phyloP scores from a whole-genome alignment of 2,888 invertebrate species.

The Xestia rhomboidea region DNA sequence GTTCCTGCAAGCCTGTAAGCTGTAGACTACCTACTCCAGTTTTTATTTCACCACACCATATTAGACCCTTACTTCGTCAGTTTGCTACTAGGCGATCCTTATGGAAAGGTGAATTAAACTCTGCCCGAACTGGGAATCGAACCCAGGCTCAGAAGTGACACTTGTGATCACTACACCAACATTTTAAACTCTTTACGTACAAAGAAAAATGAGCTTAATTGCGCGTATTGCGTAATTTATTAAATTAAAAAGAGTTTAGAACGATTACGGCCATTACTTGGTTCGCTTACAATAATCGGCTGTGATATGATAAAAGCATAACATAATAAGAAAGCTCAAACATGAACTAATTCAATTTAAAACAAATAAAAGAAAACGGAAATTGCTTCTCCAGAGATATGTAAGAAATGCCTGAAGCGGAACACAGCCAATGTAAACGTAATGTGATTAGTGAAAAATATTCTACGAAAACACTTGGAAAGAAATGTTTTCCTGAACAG shows the following conservation, averaged over 20 bases:
- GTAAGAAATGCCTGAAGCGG: constrained; percentile 25
- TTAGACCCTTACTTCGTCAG: neutral
- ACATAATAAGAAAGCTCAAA: neutral
- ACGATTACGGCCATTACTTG: neutral
- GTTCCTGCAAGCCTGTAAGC: neutral
- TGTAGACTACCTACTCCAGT: neutral
- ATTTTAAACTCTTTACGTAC: neutral
- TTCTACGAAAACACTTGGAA: constrained; percentile 6
- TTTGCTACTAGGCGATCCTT: neutral
- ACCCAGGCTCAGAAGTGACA: neutral
- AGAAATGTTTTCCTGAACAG: neutral
- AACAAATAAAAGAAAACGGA: constrained; percentile 30
- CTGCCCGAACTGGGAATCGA: neutral
- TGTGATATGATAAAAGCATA: neutral
- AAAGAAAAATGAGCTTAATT: too few relatives aligned
- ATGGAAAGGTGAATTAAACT: neutral
- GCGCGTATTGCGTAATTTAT: too few relatives aligned
- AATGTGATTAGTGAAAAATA: constrained; percentile 42
- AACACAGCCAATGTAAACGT: constrained; percentile 40
- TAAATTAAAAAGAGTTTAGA: too few relatives aligned
- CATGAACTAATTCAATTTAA: constrained; percentile 17
- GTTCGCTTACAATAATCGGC: neutral
- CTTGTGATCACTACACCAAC: neutral
- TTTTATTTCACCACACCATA: neutral
- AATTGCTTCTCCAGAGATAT: constrained; percentile 36